Evolutionary conservation across 2,888 invertebrate species (phyloP), one percentile per base, ranked within the genome.

Genomic region (Cordilura impudica): DNA sequence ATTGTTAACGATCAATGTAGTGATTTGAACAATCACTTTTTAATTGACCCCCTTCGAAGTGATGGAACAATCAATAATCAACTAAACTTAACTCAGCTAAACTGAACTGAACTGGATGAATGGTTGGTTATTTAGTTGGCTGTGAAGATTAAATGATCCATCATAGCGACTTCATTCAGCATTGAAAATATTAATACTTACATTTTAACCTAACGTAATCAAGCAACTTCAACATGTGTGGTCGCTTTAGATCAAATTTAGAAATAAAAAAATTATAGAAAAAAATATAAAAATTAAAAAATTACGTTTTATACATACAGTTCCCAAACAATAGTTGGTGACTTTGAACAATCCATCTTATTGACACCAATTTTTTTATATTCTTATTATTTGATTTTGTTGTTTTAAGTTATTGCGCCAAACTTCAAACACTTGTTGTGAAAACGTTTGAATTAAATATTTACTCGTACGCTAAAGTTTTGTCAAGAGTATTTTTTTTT

Each of bases 311-410:
- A 12, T 21, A 54, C 63, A 39, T 39, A 39, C 12, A 0, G 35
- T n/a, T 39, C n/a, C 35, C n/a, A 39, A 79, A 74, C 47, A 70
- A 74, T 74, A 63, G 66, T 67, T 78, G 78, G 51, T 66, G 79
- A 77, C 79, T 79, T 77, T 78, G 79, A 85, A 84, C 87, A 88
- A 88, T 87, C 88, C 88, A 87, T 87, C 88, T 88, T 88, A 86
- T 87, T 87, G 88, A 86, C 87, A 88, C 87, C 86, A 86, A 86
- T 87, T 67, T 81, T 66, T 71, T 31, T 56, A 12, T 63, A 5
- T 21, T 43, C 5, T 58, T 39, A 21, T 58, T 21, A 21, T 53
- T 6, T 26, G n/a, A 45, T 23, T 45, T 2, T 26, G n/a, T n/a
- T n/a, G n/a, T 35, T 21, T 16, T 26, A 5, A 12, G 21, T 58